Percentiles rank a stretch among this genome's conserved stretches.
These are phyloP conservation scores for Deilephila elpenor DNA, from an alignment of 2,888 invertebrate genomes.

Conservation along the genomic window DNA sequence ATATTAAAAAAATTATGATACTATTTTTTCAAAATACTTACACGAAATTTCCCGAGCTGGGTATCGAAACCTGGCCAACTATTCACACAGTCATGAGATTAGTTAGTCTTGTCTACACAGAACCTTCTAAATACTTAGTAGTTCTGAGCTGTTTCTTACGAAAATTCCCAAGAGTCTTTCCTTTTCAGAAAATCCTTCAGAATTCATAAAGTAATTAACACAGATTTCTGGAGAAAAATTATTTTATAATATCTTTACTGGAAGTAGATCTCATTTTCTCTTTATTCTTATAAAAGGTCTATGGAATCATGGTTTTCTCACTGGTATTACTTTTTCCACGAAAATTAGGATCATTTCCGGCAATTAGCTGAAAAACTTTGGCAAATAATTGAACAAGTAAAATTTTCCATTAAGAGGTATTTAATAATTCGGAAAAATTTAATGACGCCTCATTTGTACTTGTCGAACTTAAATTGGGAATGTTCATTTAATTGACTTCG, in stretches of 20 bases:
- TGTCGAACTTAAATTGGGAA: background rate
- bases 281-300: slow-evolving; percentile 5
- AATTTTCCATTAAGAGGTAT: background rate
- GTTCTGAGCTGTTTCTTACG: too few species aligned
- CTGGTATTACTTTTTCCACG: background rate
- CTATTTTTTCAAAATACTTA: too few species aligned
- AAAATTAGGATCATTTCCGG: slow-evolving; percentile 13
- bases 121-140: too few species aligned
- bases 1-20: too few species aligned
- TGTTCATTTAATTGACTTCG: background rate
- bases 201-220: too few species aligned
- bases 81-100: too few species aligned
- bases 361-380: slow-evolving; percentile 12
- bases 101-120: too few species aligned
- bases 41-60: too few species aligned
- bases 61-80: too few species aligned
- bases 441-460: background rate
- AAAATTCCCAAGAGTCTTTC: too few species aligned
- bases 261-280: background rate
- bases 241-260: background rate
- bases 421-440: background rate
- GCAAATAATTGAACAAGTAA: slow-evolving; percentile 3
- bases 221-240: background rate
- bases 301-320: slow-evolving; percentile 5
- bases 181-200: too few species aligned